Base-by-base conservation (phyloP, 1,140 invertebrate genomes). In the Helicoverpa armigera region DNA sequence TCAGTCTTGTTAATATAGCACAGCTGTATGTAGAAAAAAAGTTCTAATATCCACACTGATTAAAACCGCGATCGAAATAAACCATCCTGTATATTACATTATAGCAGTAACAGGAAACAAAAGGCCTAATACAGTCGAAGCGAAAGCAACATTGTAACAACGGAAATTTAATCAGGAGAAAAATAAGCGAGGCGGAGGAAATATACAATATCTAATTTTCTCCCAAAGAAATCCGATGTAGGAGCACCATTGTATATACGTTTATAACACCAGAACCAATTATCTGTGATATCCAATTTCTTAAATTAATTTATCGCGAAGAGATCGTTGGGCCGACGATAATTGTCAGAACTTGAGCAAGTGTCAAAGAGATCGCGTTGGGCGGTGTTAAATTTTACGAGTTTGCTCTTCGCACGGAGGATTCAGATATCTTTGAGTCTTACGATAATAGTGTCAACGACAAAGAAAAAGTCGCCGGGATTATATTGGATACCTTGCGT, bases 241-340 rank as follows among this genome's bases (percentile, higher is more conserved):
- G 43, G 31, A 23, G 56, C 31, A 61, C 50, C n/a, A 63, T 77
- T 77, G 31, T 77, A 77, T 29, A 58, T 54, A 69, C 16, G 13
- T 61, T 3, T 56, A 69, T 69, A 69, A 70, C 58, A 67, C 31
- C 51, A 16, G 18, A 60, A 79, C n/a, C 65, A 79, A 79, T 79
- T 79, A 79, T 79, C 76, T 48, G 50, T 69, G 56, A 70, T 79
- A 70, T 79, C 76, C 51, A 70, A 67, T 79, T 69, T 79, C 76
- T 67, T 67, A 58, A 79, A 69, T 79, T 79, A 79, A 79, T 79
- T 69, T 79, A 58, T 79, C 77, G 35, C 50, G 50, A 58, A 35
- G 50, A 51, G 31, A 77, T 65, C 50, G 75, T 65, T 16, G 60
- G 13, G 50, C 48, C 53, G 72, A 60, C 72, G 53, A 77, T 79